Evolutionary conservation across 35 echinoderm and acorn worm species (phyloP).

Genomic region (Heliocidaris erythrogramma): DNA sequence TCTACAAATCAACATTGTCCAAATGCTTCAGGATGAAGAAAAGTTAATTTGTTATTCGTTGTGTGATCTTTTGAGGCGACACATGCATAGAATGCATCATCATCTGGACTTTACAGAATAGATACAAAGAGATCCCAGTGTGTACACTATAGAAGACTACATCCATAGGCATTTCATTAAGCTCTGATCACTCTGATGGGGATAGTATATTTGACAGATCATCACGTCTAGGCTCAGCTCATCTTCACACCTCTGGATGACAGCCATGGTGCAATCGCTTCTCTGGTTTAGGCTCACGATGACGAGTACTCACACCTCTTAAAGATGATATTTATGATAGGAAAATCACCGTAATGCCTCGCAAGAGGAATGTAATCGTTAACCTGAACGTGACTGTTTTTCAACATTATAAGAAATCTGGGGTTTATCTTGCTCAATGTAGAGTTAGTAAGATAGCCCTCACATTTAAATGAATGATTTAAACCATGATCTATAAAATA

Average conservation of each 20-base stretch:
- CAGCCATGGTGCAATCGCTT: neutral
- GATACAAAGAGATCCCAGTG: neutral
- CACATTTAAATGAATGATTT: too few species aligned
- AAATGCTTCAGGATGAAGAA: neutral
- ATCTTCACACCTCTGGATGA: slow-evolving; percentile 1
- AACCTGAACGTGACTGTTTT: neutral
- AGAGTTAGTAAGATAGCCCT: too few species aligned
- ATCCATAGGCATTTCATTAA: slow-evolving; percentile 17
- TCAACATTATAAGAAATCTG: neutral
- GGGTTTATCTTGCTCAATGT: too few species aligned
- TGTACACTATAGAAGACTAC: neutral
- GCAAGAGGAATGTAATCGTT: neutral
- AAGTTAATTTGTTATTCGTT: neutral
- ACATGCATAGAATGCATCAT: neutral
- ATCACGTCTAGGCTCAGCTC: neutral
- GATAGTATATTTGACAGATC: neutral
- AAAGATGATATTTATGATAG: neutral
- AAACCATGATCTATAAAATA: too few species aligned
- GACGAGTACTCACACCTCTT: neutral
- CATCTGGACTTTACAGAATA: neutral
- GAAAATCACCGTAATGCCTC: neutral
- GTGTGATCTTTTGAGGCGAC: neutral
- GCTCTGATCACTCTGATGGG: neutral
- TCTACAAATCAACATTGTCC: neutral
- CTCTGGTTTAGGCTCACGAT: neutral